phyloP scores from a whole-genome alignment of 2,888 invertebrate species.

The Papilio protenor region DNA sequence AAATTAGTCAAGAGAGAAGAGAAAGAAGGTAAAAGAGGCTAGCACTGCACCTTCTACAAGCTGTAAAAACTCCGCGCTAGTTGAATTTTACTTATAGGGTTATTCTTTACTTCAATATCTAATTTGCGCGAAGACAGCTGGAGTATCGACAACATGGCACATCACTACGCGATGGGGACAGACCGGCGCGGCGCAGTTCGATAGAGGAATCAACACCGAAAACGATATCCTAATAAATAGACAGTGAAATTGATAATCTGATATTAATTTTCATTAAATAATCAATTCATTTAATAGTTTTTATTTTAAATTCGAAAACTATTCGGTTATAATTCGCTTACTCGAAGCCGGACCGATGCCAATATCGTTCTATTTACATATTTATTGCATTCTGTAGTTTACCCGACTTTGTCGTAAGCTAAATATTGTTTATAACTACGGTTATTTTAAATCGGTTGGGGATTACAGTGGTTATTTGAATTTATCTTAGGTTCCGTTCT shows the following conservation, averaged over 20 bases:
- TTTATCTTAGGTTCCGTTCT: conserved; percentile 53
- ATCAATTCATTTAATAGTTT: conserved; percentile 62
- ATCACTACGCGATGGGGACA: conserved; percentile 69
- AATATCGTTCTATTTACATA: conserved; percentile 77
- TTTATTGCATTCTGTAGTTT: conserved; percentile 79
- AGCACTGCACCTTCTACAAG: conserved; percentile 18
- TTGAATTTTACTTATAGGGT: background rate
- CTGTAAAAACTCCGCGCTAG: conserved; percentile 8
- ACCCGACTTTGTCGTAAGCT: conserved; percentile 62
- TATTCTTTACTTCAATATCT: background rate
- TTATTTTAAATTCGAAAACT: conserved; percentile 74
- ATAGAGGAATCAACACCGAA: conserved; percentile 83
- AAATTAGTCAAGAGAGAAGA: conserved; percentile 31
- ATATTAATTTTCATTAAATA: conserved; percentile 59
- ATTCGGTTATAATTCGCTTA: conserved; percentile 73
- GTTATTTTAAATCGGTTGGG: background rate
- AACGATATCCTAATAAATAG: conserved; percentile 81
- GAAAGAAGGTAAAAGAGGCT: conserved; percentile 18
- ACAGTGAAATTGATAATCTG: conserved; percentile 83
- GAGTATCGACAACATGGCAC: conserved; percentile 40
- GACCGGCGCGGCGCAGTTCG: conserved; percentile 66
- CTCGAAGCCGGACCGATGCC: conserved; percentile 74
- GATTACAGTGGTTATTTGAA: background rate
- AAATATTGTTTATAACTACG: conserved; percentile 33
- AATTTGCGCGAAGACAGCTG: background rate